Evolutionary conservation across 2,113 vertebrate species (phyloP).

Genomic region (Symphodus melops): DNA sequence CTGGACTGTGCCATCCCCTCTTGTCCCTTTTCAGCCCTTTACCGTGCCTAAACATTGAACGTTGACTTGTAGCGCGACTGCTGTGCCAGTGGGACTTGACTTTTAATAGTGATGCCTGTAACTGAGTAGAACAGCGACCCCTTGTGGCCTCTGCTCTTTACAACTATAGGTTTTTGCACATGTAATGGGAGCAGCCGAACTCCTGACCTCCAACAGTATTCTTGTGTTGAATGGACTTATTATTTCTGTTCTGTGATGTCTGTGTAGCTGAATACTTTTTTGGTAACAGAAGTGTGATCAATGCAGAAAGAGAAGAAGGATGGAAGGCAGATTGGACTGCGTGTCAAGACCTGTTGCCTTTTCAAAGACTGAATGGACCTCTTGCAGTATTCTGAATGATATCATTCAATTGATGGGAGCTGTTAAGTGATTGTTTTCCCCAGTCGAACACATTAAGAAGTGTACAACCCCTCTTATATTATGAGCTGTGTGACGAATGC

Average conservation of each 20-base stretch:
- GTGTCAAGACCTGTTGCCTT: slow-evolving; percentile 44
- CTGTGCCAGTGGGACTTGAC: slow-evolving; percentile 53
- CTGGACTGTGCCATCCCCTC: slow-evolving; percentile 30
- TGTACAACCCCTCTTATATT: slow-evolving; percentile 72
- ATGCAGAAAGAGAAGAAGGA: slow-evolving; percentile 29
- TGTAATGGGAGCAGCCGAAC: slow-evolving; percentile 53
- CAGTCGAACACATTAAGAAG: slow-evolving; percentile 32
- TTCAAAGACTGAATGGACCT: slow-evolving; percentile 63
- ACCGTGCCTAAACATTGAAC: slow-evolving; percentile 39
- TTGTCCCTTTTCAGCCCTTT: slow-evolving; percentile 7
- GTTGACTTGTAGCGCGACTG: slow-evolving; percentile 50
- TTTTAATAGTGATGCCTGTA: slow-evolving; percentile 46
- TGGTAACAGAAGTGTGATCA: slow-evolving; percentile 35
- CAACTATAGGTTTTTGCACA: slow-evolving; percentile 73
- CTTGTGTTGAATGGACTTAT: slow-evolving; percentile 31
- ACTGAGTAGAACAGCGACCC: slow-evolving; percentile 55
- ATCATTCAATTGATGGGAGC: slow-evolving; percentile 67
- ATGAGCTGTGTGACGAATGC: slow-evolving; percentile 83
- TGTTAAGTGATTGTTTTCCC: slow-evolving; percentile 56
- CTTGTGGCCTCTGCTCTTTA: slow-evolving; percentile 51
- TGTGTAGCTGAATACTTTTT: slow-evolving; percentile 49
- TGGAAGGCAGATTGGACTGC: slow-evolving; percentile 24
- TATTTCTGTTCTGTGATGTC: slow-evolving; percentile 48
- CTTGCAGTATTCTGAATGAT: slow-evolving; percentile 71
- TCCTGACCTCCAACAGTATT: slow-evolving; percentile 77